Base-by-base conservation (phyloP, 1,140 invertebrate genomes). In the Pissodes strobi region DNA sequence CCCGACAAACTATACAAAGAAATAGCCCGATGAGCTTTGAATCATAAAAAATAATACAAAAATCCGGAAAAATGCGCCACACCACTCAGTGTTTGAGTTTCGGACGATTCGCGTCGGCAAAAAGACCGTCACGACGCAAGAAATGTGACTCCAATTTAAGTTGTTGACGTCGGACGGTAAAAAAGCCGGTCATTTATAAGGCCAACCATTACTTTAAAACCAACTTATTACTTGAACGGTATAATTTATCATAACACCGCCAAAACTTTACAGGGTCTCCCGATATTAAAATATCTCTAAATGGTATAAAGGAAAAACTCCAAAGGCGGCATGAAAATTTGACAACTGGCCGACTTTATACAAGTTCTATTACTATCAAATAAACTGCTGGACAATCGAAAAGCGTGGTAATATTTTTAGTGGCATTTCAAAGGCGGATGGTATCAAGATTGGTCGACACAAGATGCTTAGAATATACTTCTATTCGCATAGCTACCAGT, bases 151-250 rank as follows among this genome's bases (percentile, higher is more conserved):
- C 45, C 58, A 62, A 67, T 67, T 67, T 67, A 60, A 67, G 51
- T 62, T 61, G 65, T 67, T 62, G 58, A 67, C 56, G 65, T 61
- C 48, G 41, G 56, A 62, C 25, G 12, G 58, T 53, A 59, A 67
- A 63, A 60, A 61, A 49, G 65, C 37, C 63, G 65, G 57, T 60
- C 65, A 67, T 67, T 67, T 67, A 58, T 65, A 58, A 65, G 63
- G 46, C 30, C 45, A 65, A 22, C 55, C 55, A 37, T 58, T 55
- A 65, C 39, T 65, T 58, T 65, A 58, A 65, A 65, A 27, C 46
- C 55, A 58, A 56, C 52, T 64, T 64, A 56, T 56, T 56, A 64
- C 61, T 64, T 64, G 41, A 57, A 49, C 51, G 22, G n/a, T 13
- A 30, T 39, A 39, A 64, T 64, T 56, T 56, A 39, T 56, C 61